A percentile compares a stretch with the other conserved stretches of the same genome.
Evolutionary conservation across 1,140 invertebrate genomes (phyloP).

Genomic region (Belonocnema kinseyi): DNA sequence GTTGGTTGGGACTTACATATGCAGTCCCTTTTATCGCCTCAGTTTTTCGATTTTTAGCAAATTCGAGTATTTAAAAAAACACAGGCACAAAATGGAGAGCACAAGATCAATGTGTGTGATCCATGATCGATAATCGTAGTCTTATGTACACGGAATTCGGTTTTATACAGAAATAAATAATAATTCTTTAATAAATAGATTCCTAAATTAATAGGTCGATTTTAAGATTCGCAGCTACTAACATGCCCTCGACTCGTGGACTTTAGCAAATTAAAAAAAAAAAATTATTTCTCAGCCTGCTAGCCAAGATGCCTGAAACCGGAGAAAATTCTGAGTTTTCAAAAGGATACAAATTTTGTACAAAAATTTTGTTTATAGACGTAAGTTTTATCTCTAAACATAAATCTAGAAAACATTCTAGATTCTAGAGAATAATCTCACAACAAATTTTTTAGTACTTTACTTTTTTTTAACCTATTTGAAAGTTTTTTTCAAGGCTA

Average conservation of each 20-base stretch:
- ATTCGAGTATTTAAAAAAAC: constrained; percentile 42
- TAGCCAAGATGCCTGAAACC: neutral
- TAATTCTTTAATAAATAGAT: constrained; percentile 68
- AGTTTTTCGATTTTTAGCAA: constrained; percentile 44
- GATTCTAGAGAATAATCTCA: no score
- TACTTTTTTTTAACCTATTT: no score
- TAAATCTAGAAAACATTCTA: no score
- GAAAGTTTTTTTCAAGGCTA: no score
- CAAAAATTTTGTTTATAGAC: no score
- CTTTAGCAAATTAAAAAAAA: neutral
- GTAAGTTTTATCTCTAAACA: no score
- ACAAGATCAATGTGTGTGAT: constrained; percentile 52
- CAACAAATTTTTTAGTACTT: no score
- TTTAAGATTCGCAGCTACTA: constrained; percentile 36
- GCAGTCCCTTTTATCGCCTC: neutral
- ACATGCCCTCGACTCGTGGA: constrained; percentile 4
- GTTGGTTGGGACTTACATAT: neutral
- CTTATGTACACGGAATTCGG: constrained; percentile 57
- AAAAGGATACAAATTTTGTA: no score
- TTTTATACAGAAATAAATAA: constrained; percentile 61
- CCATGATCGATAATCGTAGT: constrained; percentile 46
- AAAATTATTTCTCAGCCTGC: neutral
- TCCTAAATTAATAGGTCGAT: constrained; percentile 58
- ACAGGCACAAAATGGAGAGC: constrained; percentile 48
- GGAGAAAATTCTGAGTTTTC: neutral